Conservation (phyloP, 2,797 vertebrate genomes). For the Pangasius macronema region DNA sequence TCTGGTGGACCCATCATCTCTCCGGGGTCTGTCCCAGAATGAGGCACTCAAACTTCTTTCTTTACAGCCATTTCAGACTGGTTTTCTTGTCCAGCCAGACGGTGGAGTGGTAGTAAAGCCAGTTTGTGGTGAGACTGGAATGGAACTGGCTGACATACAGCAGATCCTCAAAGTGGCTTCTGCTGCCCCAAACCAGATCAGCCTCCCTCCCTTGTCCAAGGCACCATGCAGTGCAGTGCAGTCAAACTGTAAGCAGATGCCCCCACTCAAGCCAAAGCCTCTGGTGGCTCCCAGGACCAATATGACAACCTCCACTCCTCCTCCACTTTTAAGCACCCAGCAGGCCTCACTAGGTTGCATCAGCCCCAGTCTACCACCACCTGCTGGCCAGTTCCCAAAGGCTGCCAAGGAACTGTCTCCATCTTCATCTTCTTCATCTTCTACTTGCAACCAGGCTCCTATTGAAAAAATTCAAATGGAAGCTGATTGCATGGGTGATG, state of each 20-base stretch:
- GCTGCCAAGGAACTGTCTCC: conserved; percentile 72
- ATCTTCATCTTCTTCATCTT: conserved; percentile 61
- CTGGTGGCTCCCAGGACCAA: conserved; percentile 86
- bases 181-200: conserved; percentile 78
- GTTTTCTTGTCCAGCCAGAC: conserved; percentile 81
- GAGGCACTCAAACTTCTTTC: conserved; percentile 86
- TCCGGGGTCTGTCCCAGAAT: conserved; percentile 75
- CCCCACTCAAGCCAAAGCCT: conserved; percentile 93
- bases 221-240: conserved; percentile 67
- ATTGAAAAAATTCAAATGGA: conserved; percentile 74
- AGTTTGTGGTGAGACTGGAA: conserved; percentile 76
- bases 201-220: conserved; percentile 74
- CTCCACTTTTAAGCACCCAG: conserved; percentile 87
- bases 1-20: conserved; percentile 80
- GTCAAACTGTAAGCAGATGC: conserved; percentile 88
- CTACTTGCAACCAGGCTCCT: conserved; percentile 46
- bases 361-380: conserved; percentile 89
- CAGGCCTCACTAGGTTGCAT: conserved; percentile 91
- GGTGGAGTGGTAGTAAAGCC: conserved; percentile 87
- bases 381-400: conserved; percentile 78
- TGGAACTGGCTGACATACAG: conserved; percentile 86
- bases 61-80: conserved; percentile 89
- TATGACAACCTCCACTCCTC: conserved; percentile 86
- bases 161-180: conserved; percentile 95
- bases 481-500: conserved; percentile 84